These are phyloP conservation scores for Uloborus plumipes DNA, from an alignment of 2,888 invertebrate genomes.

Conservation along the genomic window DNA sequence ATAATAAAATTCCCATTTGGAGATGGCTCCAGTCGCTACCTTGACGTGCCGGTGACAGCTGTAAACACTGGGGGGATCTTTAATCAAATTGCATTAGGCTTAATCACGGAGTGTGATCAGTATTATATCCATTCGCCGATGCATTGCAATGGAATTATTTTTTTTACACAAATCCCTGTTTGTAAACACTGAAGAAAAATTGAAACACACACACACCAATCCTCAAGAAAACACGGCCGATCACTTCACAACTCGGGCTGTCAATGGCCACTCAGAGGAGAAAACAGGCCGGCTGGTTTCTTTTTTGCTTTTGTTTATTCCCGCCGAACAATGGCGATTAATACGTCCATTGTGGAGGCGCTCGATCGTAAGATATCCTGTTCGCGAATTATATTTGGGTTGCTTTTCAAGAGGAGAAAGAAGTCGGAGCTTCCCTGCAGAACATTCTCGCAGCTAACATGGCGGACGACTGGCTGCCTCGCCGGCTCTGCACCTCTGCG, in stretches of 20 bases:
- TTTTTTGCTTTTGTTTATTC: conserved; percentile 20
- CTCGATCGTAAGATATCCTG: not conserved
- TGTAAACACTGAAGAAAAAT: not conserved
- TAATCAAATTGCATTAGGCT: not conserved
- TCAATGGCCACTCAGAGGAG: conserved; percentile 9
- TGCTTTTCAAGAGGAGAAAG: conserved; percentile 1
- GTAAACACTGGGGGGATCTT: not conserved
- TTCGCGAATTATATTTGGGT: conserved; percentile 21
- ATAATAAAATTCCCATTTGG: too few species aligned
- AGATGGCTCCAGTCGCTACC: too few species aligned
- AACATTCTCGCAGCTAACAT: conserved; percentile 27
- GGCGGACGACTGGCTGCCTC: conserved; percentile 44
- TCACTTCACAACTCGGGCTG: not conserved
- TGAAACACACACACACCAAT: too few species aligned
- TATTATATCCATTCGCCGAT: too few species aligned
- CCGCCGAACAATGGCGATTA: conserved; percentile 26
- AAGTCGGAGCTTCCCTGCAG: not conserved
- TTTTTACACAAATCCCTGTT: not conserved
- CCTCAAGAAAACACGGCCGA: too few species aligned
- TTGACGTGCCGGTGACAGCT: not conserved
- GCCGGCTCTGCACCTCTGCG: conserved; percentile 29
- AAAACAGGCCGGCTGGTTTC: conserved; percentile 1
- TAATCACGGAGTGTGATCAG: not conserved
- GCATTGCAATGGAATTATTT: too few species aligned
- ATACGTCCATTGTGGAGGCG: not conserved